A percentile compares a stretch with the other conserved stretches of the same genome.
Evolutionary conservation across 2,797 vertebrate genomes (phyloP).

Genomic region (Spea hammondii): DNA sequence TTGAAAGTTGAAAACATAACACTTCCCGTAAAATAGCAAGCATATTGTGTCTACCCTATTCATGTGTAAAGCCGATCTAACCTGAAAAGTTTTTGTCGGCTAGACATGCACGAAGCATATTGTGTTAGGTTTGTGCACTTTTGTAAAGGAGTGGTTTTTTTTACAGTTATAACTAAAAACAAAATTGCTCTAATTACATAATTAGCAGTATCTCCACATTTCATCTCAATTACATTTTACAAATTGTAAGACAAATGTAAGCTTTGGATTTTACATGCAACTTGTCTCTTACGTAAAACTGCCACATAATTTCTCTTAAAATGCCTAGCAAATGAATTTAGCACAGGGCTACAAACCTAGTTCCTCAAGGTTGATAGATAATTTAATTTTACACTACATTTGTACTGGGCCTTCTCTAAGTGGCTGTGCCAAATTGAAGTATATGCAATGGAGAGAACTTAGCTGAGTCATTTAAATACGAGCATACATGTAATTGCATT

Average conservation of each 20-base stretch:
- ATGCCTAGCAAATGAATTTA: constrained; percentile 51
- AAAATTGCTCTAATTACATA: constrained; percentile 47
- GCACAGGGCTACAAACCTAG: constrained; percentile 41
- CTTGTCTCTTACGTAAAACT: constrained; percentile 24
- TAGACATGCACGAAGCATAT: constrained; percentile 23
- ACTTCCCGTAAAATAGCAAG: background rate
- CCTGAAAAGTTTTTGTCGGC: constrained; percentile 9
- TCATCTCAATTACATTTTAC: constrained; percentile 50
- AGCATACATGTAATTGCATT: constrained; percentile 49
- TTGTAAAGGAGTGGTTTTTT: constrained; percentile 25
- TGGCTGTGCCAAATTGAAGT: constrained; percentile 53
- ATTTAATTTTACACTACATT: constrained; percentile 53
- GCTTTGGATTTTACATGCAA: constrained; percentile 35
- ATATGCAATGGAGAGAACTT: constrained; percentile 43
- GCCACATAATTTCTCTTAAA: constrained; percentile 47
- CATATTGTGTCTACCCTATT: constrained; percentile 15
- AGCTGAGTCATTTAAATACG: constrained; percentile 50
- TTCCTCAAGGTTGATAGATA: constrained; percentile 51
- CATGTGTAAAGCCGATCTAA: constrained; percentile 34
- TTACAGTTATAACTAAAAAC: constrained; percentile 43
- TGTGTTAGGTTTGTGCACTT: constrained; percentile 36
- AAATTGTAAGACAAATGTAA: constrained; percentile 32
- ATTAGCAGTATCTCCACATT: constrained; percentile 44
- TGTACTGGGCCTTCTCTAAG: constrained; percentile 49
- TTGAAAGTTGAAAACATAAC: background rate